Evolutionary conservation across 2,888 invertebrate species (phyloP).

Genomic region (Anagyrus pseudococci): DNA sequence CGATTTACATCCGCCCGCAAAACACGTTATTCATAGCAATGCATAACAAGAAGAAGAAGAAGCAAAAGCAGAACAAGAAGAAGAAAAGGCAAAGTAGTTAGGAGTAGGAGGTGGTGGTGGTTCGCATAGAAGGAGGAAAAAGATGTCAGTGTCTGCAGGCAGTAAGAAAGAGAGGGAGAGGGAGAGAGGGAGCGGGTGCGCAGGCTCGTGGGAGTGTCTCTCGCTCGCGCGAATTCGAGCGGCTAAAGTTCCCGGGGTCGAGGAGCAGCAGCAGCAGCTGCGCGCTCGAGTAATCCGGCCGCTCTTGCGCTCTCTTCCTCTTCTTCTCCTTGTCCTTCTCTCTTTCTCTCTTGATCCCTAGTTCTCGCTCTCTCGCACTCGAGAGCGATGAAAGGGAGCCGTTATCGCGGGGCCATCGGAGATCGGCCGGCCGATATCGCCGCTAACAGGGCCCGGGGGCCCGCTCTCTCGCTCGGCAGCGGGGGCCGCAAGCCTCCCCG

Average conservation of each 20-base stretch:
- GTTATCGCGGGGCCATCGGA: conserved; percentile 56
- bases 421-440: conserved; percentile 56
- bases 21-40: conserved; percentile 36
- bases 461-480: conserved; percentile 25
- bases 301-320: conserved; percentile 19
- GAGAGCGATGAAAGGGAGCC: conserved; percentile 46
- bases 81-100: too few relatives aligned
- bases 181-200: too few relatives aligned
- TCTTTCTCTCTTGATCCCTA: conserved; percentile 16
- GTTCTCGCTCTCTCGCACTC: conserved; percentile 35
- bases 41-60: conserved; percentile 45
- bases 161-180: too few relatives aligned
- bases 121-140: too few relatives aligned
- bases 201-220: conserved; percentile 39
- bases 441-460: conserved; percentile 55
- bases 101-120: too few relatives aligned
- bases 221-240: conserved; percentile 51
- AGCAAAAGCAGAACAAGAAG: not conserved
- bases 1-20: conserved; percentile 12
- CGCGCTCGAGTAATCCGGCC: conserved; percentile 12
- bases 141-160: too few relatives aligned
- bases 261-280: conserved; percentile 53
- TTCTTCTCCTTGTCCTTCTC: conserved; percentile 23
- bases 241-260: conserved; percentile 38
- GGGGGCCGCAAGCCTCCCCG: conserved; percentile 33